Evolutionary conservation across 2,888 invertebrate genomes (phyloP).

Genomic region (Ophion ellenae): DNA sequence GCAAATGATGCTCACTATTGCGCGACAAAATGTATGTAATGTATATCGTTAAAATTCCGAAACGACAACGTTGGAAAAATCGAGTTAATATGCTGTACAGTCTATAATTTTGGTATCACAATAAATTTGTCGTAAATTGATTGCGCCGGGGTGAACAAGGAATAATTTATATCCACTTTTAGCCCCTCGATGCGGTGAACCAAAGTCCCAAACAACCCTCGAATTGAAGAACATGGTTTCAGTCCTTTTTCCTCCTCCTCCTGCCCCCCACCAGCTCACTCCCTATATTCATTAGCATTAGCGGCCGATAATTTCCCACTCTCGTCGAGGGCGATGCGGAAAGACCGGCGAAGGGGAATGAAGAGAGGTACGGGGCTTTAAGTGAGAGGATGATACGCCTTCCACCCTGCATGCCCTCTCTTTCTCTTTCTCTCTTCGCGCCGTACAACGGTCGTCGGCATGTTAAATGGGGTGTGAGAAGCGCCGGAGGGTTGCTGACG

Average conservation of each 20-base stretch:
- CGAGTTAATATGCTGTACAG: not conserved
- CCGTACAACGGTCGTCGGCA: conserved; percentile 67
- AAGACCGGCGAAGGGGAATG: not conserved
- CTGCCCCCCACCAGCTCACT: conserved; percentile 59
- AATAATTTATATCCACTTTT: conserved; percentile 35
- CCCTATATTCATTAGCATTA: conserved; percentile 81
- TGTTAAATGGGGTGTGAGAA: conserved; percentile 76
- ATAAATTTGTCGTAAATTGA: conserved; percentile 31
- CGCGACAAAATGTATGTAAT: too few relatives aligned
- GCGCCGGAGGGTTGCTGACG: conserved; percentile 59
- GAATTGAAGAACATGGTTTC: conserved; percentile 54
- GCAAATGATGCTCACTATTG: too few relatives aligned
- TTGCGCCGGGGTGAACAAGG: conserved; percentile 20
- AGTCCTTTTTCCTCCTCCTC: conserved; percentile 61
- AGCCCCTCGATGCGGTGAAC: conserved; percentile 17
- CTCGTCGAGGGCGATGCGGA: conserved; percentile 70
- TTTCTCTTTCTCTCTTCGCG: conserved; percentile 14
- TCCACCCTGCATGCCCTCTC: not conserved
- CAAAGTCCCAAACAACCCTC: conserved; percentile 59
- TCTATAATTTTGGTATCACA: conserved; percentile 1
- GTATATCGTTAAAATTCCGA: too few relatives aligned
- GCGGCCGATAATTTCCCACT: conserved; percentile 80
- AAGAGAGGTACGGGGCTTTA: conserved; percentile 34
- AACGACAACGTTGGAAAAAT: too few relatives aligned
- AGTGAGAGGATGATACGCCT: conserved; percentile 49